Evolutionary conservation across 2,113 vertebrate genomes (phyloP).

Genomic region (Penelope pileata): DNA sequence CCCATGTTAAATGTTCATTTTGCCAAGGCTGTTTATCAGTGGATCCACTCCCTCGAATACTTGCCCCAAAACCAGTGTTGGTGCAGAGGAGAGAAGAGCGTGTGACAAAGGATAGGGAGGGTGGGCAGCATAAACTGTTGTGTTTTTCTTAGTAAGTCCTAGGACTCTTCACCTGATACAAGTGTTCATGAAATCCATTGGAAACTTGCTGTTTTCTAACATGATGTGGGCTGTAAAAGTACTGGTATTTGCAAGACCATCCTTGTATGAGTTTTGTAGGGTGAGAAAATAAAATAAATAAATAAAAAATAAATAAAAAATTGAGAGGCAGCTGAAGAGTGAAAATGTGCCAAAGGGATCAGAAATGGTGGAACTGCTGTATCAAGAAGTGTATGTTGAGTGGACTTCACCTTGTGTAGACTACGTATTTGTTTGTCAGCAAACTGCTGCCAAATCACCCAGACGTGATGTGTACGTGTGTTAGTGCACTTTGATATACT

Average conservation of each 20-base stretch:
- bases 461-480: background rate
- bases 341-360: background rate
- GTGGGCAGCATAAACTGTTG: fast-evolving
- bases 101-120: background rate
- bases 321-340: background rate
- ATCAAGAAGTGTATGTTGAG: background rate
- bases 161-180: background rate
- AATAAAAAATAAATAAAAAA: too few relatives aligned
- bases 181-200: background rate
- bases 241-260: background rate
- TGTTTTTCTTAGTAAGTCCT: background rate
- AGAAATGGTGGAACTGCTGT: background rate
- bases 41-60: background rate
- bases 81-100: background rate
- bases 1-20: background rate
- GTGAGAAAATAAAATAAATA: background rate
- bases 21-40: background rate
- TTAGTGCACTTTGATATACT: background rate
- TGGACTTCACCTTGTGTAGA: background rate
- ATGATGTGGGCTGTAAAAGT: background rate
- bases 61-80: background rate
- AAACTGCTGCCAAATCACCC: background rate
- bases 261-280: background rate
- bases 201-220: background rate
- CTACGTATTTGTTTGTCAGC: background rate